Evolutionary conservation across 2,797 vertebrate species (phyloP), one percentile per base, ranked within the genome.

Genomic region (Potorous gilbertii): DNA sequence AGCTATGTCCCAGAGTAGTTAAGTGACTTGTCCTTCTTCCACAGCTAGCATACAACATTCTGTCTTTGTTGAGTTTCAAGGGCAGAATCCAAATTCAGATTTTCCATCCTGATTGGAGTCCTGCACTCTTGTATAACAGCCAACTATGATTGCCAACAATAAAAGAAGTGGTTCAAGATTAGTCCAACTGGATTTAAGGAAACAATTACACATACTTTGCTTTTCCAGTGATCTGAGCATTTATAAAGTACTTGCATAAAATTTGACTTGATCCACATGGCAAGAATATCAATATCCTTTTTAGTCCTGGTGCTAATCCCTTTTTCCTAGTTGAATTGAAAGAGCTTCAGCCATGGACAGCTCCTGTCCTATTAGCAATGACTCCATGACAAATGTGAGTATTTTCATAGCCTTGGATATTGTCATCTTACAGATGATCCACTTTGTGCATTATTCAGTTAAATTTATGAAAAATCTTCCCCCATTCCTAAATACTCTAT

Each of bases 401-500:
- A 66, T 54, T 55, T 92, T 21, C n/a, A 46, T 46, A 55, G 56
- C 81, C 89, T 94, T 55, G 40, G 74, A 81, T 81, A 28, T 57
- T 91, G 91, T 91, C 56, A 93, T 95, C 0, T 1, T 18, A 94
- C 90, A 12, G 14, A 90, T 93, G 56, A 31, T 91, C 18, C 81
- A 5, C 92, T 95, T 92, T 93, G 31, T 94, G 94, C 62, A 66
- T 92, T 81, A 81, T 93, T 46, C 29, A 74, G 13, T 81, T 81
- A 81, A 81, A 40, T 46, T 81, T 46, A 21, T 18, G 16, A 81
- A 81, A 81, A 46, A 81, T 81, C 6, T 81, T 16, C 31, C 11
- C 13, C 28, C 5, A 21, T 46, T 81, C 18, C 66, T 81, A 46
- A 40, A 40, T 21, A 24, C n/a, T 13, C 8, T 81, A 21, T 40